Base-by-base conservation (phyloP, 2,797 vertebrate species). In the Hoplostethus atlanticus region DNA sequence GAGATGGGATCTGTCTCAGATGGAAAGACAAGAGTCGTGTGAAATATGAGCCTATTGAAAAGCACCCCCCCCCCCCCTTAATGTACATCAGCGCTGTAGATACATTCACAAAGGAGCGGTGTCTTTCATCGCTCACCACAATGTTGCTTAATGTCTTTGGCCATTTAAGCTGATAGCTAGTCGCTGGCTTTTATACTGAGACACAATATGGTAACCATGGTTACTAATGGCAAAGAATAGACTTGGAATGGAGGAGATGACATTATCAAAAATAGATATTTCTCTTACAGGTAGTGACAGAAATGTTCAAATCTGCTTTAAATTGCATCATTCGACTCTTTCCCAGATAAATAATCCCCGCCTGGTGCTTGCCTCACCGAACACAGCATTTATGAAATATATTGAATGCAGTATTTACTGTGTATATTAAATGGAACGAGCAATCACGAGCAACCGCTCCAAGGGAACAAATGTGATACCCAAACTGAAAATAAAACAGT, bases 121-220 rank as follows among this genome's bases (percentile, higher is more conserved):
- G 47, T 57, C 75, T 61, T 15, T 66, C 25, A 46, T 83, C 56
- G 42, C 77, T 83, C 61, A 65, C 34, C 21, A 47, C 53, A 65
- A 58, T 58, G 42, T 73, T 79, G 58, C 62, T 65, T 54, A 62
- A 21, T 36, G 66, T 81, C 55, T 68, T 51, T 68, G 21, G 53
- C 69, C 66, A 73, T 84, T 84, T 76, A 60, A 68, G 67, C 66
- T 80, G 21, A 1, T 21, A 21, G 74, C 67, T 48, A 73, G 77
- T 81, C 84, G 73, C 76, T 81, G 76, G 67, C 61, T 80, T 79
- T 77, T 65, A 76, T 46, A 73, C 5, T 1, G 59, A 56, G 63
- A 80, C 64, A 79, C 83, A 83, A 76, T 89, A 84, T 85, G 72
- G 89, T 92, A 89, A 85, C 91, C 89, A 91, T 92, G 88, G 89